phyloP scores from a whole-genome alignment of 1,140 invertebrate species.

The Acarapis woodi region DNA sequence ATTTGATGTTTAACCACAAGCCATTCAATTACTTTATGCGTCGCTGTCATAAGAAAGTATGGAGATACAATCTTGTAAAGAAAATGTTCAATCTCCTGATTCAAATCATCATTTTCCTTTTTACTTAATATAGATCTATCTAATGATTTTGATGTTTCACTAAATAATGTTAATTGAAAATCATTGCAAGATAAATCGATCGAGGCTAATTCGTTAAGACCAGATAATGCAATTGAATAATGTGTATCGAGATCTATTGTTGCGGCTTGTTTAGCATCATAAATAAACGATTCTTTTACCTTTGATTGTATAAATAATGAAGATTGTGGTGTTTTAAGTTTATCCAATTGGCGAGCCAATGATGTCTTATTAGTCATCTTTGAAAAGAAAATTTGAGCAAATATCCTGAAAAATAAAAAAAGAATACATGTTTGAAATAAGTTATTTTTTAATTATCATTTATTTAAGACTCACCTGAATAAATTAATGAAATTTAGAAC shows the following conservation, averaged over 20 bases:
- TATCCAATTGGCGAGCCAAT: slow-evolving; percentile 47
- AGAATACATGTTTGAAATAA: too few relatives aligned
- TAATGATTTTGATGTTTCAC: slow-evolving; percentile 33
- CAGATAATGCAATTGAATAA: slow-evolving; percentile 46
- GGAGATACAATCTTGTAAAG: slow-evolving; percentile 40
- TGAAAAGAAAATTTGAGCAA: background rate
- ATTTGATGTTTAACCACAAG: slow-evolving; percentile 44
- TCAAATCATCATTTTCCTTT: slow-evolving; percentile 40
- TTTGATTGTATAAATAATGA: slow-evolving; percentile 29
- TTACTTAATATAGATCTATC: slow-evolving; percentile 43
- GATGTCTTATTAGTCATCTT: slow-evolving; percentile 34
- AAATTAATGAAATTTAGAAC: too few relatives aligned
- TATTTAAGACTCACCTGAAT: too few relatives aligned
- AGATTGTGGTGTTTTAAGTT: slow-evolving; percentile 45
- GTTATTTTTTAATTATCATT: too few relatives aligned
- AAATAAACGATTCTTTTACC: slow-evolving; percentile 46
- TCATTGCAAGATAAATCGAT: slow-evolving; percentile 35
- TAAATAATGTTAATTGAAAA: slow-evolving; percentile 45
- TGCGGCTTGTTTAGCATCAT: slow-evolving; percentile 60
- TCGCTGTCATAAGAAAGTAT: slow-evolving; percentile 47
- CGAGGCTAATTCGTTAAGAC: slow-evolving; percentile 43
- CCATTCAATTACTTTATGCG: slow-evolving; percentile 78
- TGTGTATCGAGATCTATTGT: slow-evolving; percentile 46
- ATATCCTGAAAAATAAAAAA: too few relatives aligned
- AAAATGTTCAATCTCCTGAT: slow-evolving; percentile 46